These are phyloP conservation scores for Coreoperca whiteheadi DNA, from an alignment of 2,113 vertebrate species.

Conservation along the genomic window DNA sequence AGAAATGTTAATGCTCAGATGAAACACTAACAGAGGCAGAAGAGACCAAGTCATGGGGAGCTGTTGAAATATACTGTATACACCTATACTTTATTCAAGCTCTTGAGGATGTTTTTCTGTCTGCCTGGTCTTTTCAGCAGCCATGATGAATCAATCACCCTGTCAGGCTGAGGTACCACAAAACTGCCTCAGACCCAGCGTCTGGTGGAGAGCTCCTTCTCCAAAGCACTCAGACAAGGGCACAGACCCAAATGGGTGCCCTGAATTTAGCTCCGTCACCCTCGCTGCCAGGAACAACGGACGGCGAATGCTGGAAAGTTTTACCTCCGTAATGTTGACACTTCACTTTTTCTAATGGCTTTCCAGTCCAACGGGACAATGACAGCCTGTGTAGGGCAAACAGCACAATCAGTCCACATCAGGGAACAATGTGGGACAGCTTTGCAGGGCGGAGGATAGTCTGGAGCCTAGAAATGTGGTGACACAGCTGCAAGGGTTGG, in stretches of 20 bases:
- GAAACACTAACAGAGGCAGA: background rate
- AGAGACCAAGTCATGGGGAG: background rate
- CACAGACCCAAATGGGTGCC: constrained; percentile 64
- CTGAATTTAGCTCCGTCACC: constrained; percentile 49
- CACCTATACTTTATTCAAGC: constrained; percentile 20
- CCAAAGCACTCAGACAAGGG: constrained; percentile 48
- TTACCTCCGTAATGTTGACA: constrained; percentile 60
- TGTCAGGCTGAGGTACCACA: constrained; percentile 32
- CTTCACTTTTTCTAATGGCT: constrained; percentile 35
- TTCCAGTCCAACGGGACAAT: constrained; percentile 61
- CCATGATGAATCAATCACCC: constrained; percentile 52
- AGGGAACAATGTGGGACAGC: constrained; percentile 22
- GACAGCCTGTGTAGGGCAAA: constrained; percentile 44
- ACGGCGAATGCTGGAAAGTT: constrained; percentile 68
- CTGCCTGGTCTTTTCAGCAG: constrained; percentile 10
- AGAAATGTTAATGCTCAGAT: constrained; percentile 16
- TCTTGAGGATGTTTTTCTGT: constrained; percentile 26
- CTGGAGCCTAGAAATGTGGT: constrained; percentile 36
- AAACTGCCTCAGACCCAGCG: constrained; percentile 12
- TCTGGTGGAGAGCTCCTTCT: constrained; percentile 30
- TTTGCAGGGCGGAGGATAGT: constrained; percentile 8
- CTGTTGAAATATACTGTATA: constrained; percentile 22
- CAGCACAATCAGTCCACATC: constrained; percentile 2
- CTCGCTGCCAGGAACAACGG: constrained; percentile 70
- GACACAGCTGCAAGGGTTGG: constrained; percentile 11